Base-by-base conservation (phyloP, 2,888 invertebrate genomes). In the Erebia palarica region DNA sequence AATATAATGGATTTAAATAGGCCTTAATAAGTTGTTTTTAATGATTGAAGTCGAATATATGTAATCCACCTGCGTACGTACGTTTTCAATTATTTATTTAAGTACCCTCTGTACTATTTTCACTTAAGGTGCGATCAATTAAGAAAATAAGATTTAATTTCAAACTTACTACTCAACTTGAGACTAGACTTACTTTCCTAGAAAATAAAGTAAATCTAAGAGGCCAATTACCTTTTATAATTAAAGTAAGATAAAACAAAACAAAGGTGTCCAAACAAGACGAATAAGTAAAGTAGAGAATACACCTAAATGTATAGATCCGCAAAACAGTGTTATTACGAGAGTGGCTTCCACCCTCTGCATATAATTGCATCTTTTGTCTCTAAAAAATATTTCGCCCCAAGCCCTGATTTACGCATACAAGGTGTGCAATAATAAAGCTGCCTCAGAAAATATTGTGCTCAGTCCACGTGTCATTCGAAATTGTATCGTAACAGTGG, bases 401-500 rank as follows among this genome's bases (percentile, higher is more conserved):
- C 84, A 78, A 84, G 91, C 92, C 84, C 90, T 93, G 94, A 93
- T 94, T 94, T 94, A 94, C 93, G 93, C 90, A 89, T 92, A 88
- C 93, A 91, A 91, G 92, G 92, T 92, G 93, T 92, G 91, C 91
- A 92, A 90, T 91, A 93, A 93, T 93, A 92, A 91, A 82, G 87
- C 85, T 86, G 87, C 85, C 87, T 87, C 84, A 87, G 83, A 88
- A 90, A 92, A 91, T 77, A 91, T 89, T 88, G 89, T 88, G 86
- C 86, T 83, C 82, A 82, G 82, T 84, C 80, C 77, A 36, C 51
- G 51, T 44, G 21, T 57, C 78, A 77, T 64, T 67, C 75, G 53
- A 88, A 86, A 83, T 76, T 81, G 73, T 73, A 76, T 81, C 82
- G 78, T 88, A 83, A 78, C 57, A 10, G 75, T 59, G 72, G 44